These are phyloP conservation scores for Bombus confusus DNA, from an alignment of 1,140 invertebrate genomes.

Conservation along the genomic window DNA sequence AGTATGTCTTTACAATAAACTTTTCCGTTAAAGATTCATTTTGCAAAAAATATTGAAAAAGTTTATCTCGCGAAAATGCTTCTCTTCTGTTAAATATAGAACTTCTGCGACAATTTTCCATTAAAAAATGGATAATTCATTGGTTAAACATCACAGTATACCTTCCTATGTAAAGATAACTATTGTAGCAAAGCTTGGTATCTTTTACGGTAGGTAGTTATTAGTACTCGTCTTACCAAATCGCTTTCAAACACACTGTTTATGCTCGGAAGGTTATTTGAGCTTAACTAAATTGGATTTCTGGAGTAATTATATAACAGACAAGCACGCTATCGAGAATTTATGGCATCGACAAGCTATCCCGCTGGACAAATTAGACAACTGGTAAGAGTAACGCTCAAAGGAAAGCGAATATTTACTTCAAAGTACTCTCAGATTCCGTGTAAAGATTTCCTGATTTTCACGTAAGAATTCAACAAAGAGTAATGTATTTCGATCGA, in stretches of 20 bases:
- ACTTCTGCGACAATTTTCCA: neutral
- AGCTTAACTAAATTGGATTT: constrained; percentile 40
- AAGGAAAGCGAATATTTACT: constrained; percentile 4
- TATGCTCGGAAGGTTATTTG: constrained; percentile 13
- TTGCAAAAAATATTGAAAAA: neutral
- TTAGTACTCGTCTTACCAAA: constrained; percentile 21
- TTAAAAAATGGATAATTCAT: neutral
- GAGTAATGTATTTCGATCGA: neutral
- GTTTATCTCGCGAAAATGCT: neutral
- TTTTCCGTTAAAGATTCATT: neutral
- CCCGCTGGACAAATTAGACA: constrained; percentile 4
- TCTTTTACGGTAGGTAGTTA: neutral
- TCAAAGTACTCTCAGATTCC: neutral
- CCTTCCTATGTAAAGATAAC: neutral
- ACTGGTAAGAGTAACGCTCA: neutral
- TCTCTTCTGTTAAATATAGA: neutral
- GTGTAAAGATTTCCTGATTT: neutral
- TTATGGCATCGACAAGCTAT: constrained; percentile 31
- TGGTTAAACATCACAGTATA: neutral
- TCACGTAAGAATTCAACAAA: neutral
- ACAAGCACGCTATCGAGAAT: constrained; percentile 15
- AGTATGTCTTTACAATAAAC: too few relatives aligned
- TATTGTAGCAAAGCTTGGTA: neutral
- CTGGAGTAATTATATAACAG: constrained; percentile 35
- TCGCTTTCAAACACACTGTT: neutral